Base-by-base conservation (phyloP, 2,113 vertebrate species). In the Tyrannus savana region DNA sequence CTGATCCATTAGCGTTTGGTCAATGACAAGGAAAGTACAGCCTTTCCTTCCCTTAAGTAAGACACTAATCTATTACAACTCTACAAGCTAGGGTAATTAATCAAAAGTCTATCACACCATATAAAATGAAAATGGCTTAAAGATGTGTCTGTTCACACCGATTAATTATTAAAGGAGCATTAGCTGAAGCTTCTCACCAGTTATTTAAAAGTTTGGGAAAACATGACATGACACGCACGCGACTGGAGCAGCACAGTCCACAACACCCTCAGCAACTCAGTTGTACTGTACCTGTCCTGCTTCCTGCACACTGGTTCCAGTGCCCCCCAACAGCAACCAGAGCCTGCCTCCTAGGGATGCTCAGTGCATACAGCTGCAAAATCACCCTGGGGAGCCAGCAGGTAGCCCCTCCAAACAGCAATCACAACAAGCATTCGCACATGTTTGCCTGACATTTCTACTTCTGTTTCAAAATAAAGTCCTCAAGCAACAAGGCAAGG, bases 131-230 rank as follows among this genome's bases (percentile, higher is more conserved):
- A 97, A 97, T 92, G 89, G 91, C 87, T 97, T 22, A 15, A 96
- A 96, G 93, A 97, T 94, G 83, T 87, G 91, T 78, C 92, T 89
- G 81, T 91, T 91, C 82, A 93, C 81, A 91, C 78, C 89, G 89
- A 97, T 97, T 96, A 97, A 97, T 97, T 97, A 97, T 97, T 97
- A 91, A 97, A 95, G 82, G 46, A 86, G 41, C 91, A 97, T 97
- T 97, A 97, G 87, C 92, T 86, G 67, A 92, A 91, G 92, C 85
- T 95, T 92, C 96, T 97, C 96, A 96, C 92, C 93, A 84, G 90
- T 83, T 93, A 95, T 95, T 95, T 96, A 79, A 13, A 94, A 97
- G 87, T 92, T 90, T 41, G 59, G 72, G 87, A 74, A 73, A 64
- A 85, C 53, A 77, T 19, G 69, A 50, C 91, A 94, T 4, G 50